Evolutionary conservation across 2,888 invertebrate species (phyloP), one percentile per base, ranked within the genome.

Genomic region (Neelides folsomi): DNA sequence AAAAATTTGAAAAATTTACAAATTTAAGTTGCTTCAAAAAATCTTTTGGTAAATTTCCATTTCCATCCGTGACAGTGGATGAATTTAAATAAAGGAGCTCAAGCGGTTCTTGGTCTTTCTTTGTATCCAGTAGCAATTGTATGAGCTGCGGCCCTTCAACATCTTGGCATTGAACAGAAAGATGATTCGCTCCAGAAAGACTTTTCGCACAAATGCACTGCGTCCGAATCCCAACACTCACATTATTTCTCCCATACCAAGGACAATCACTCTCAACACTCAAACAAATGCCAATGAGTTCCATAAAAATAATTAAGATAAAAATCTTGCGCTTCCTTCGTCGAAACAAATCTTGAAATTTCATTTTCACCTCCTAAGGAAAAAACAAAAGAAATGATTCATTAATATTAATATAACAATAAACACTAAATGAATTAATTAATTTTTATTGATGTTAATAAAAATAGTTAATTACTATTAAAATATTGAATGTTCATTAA

Each of bases 81-180:
- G 90, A 90, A 72, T 88, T 88, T 56, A 92, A 78, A 70, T 90
- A 89, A 38, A 92, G 77, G 59, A 90, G 76, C 71, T 90, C 90
- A 61, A 92, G 82, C 78, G 73, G 80, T 79, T 64, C 78, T 16
- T 51, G 47, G 54, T 54, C 52, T 46, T 49, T 53, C 34, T 51
- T 46, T 15, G 43, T 20, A 3, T 27, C 27, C 27, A 65, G 60
- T 10, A 71, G 56, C 27, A 86, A 82, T 52, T 78, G 73, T 63
- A 89, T 69, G n/a, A 92, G 75, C 59, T 78, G 76, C 43, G 77
- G 72, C 70, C 86, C 87, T 67, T 87, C 82, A 54, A 88, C 87
- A 76, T 86, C 83, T 72, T 88, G 87, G 71, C 89, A 90, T 72
- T 90, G 89, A 59, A 90, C 83, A 35, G 87, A 87, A 12, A 90